Conservation (phyloP, 2,888 invertebrate species). For the Morpho achilles region DNA sequence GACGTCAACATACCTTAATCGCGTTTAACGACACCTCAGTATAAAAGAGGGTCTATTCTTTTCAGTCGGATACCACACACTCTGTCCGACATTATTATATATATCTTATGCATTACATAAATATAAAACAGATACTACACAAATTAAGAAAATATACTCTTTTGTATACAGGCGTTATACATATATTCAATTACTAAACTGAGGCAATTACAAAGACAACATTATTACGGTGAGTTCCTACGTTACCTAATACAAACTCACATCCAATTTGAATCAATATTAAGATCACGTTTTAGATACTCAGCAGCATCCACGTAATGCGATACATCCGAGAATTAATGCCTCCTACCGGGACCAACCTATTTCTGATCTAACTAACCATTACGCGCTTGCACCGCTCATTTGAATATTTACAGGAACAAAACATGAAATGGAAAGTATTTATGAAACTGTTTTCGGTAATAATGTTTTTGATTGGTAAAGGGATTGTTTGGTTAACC, state of each 20-base stretch:
- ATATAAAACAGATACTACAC: too few species aligned
- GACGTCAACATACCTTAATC: too few species aligned
- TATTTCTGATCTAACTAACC: conserved; percentile 65
- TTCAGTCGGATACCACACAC: too few species aligned
- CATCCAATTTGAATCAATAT: conserved; percentile 60
- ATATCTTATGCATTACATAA: too few species aligned
- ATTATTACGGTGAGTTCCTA: conserved; percentile 12
- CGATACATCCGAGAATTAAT: conserved; percentile 68
- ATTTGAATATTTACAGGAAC: conserved; percentile 65
- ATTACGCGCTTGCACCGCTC: conserved; percentile 55
- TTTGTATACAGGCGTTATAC: too few species aligned
- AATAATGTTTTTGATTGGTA: conserved; percentile 33
- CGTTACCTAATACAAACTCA: conserved; percentile 30
- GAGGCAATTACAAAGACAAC: conserved; percentile 2
- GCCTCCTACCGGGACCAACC: conserved; percentile 39
- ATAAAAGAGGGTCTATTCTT: too few species aligned
- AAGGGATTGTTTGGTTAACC: conserved; percentile 44
- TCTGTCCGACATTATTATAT: too few species aligned
- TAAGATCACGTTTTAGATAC: conserved; percentile 65
- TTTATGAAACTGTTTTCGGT: conserved; percentile 13
- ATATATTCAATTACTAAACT: conserved; percentile 4
- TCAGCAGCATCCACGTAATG: conserved; percentile 51
- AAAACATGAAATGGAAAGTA: conserved; percentile 45
- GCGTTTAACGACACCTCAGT: too few species aligned
- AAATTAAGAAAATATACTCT: too few species aligned